phyloP scores from a whole-genome alignment of 1,140 invertebrate genomes.

The Procambarus virginalis region DNA sequence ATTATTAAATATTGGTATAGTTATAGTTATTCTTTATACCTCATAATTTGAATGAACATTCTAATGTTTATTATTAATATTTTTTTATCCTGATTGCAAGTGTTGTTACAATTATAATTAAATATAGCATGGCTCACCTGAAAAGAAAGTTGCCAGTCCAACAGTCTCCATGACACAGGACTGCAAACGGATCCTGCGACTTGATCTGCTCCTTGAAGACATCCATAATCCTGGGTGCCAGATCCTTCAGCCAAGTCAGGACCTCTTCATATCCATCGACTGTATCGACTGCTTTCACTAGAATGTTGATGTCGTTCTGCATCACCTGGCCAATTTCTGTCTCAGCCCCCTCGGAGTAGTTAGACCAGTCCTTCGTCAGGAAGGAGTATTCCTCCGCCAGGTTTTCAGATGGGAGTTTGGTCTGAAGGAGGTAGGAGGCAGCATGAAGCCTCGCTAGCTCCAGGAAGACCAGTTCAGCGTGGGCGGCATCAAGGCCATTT shows the following conservation, averaged over 20 bases:
- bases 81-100: no score
- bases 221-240: background rate
- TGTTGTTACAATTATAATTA: no score
- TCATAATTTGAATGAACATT: no score
- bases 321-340: background rate
- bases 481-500: slow-evolving; percentile 21
- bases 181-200: background rate
- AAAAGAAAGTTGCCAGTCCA: slow-evolving; percentile 51
- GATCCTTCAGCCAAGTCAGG: background rate
- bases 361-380: background rate
- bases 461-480: slow-evolving; percentile 11
- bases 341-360: background rate
- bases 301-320: background rate
- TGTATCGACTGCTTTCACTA: background rate
- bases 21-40: no score
- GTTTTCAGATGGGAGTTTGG: background rate
- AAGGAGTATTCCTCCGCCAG: slow-evolving; percentile 2
- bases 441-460: slow-evolving; percentile 41
- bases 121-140: slow-evolving; percentile 11
- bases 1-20: no score
- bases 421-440: slow-evolving; percentile 27
- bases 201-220: background rate
- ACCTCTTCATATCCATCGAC: slow-evolving; percentile 15
- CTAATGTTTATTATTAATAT: no score
- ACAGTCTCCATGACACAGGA: slow-evolving; percentile 35